A percentile compares a stretch with the other conserved stretches of the same genome.
Conservation (phyloP, 1,140 invertebrate species). For the Sitobion miscanthi region DNA sequence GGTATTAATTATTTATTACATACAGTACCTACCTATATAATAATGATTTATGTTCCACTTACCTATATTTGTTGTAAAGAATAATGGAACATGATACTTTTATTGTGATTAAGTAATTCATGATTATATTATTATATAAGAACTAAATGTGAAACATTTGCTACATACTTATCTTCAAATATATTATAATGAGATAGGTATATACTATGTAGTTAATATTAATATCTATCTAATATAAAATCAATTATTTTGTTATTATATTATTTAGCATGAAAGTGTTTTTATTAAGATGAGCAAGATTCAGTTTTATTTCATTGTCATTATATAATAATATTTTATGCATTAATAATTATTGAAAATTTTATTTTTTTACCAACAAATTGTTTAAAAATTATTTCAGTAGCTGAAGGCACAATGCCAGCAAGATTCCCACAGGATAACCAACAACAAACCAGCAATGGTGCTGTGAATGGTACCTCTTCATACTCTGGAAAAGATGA, state of each 20-base stretch:
- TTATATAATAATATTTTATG: background rate
- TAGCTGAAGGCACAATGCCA: constrained; percentile 58
- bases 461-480: constrained; percentile 32
- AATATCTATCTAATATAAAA: background rate
- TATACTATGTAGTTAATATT: background rate
- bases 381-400: constrained; percentile 35
- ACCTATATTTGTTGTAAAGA: constrained; percentile 26
- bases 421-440: constrained; percentile 36
- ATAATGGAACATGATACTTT: constrained; percentile 3
- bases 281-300: background rate
- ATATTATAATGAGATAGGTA: background rate
- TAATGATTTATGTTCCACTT: constrained; percentile 17
- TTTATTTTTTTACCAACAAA: background rate
- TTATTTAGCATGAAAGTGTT: background rate
- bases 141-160: background rate
- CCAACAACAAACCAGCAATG: constrained; percentile 47
- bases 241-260: background rate
- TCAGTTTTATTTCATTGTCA: background rate
- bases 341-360: background rate
- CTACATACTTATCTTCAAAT: background rate
- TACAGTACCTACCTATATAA: background rate
- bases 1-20: constrained; percentile 24
- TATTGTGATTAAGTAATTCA: constrained; percentile 7
- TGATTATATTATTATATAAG: background rate
- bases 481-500: constrained; percentile 64